phyloP scores from a whole-genome alignment of 2,888 invertebrate genomes.

The Drosophila glabriapex region DNA sequence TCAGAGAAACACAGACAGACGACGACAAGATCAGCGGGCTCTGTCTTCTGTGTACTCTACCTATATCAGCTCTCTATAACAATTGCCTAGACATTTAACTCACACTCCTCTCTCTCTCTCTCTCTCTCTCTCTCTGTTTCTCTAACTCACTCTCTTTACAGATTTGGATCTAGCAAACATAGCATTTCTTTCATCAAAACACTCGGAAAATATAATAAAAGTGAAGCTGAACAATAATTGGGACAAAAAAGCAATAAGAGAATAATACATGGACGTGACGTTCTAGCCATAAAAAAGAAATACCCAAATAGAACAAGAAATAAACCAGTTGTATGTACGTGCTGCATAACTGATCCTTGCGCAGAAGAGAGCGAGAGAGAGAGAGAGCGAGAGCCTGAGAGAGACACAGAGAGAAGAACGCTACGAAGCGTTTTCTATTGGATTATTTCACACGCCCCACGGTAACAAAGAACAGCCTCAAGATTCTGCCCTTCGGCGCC shows the following conservation, averaged over 20 bases:
- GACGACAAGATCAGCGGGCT: conserved; percentile 28
- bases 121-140: not conserved
- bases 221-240: conserved; percentile 11
- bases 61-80: conserved; percentile 12
- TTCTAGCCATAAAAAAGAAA: conserved; percentile 5
- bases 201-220: conserved; percentile 11
- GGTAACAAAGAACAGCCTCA: conserved; percentile 68
- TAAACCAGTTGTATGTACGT: conserved; percentile 25
- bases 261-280: conserved; percentile 20
- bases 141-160: conserved; percentile 31
- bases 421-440: conserved; percentile 6
- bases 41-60: conserved; percentile 18
- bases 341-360: conserved; percentile 13
- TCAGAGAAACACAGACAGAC: conserved; percentile 31
- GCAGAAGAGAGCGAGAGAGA: not conserved
- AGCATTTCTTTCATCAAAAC: conserved; percentile 26
- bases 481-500: conserved; percentile 83
- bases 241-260: not conserved
- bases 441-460: conserved; percentile 33
- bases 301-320: not conserved
- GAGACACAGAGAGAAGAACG: not conserved
- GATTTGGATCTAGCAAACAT: conserved; percentile 27
- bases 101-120: conserved; percentile 3
- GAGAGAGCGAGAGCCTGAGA: not conserved
- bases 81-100: conserved; percentile 17